Evolutionary conservation across 1,140 invertebrate species (phyloP), one percentile per base, ranked within the genome.

Genomic region (Glomeris maerens): DNA sequence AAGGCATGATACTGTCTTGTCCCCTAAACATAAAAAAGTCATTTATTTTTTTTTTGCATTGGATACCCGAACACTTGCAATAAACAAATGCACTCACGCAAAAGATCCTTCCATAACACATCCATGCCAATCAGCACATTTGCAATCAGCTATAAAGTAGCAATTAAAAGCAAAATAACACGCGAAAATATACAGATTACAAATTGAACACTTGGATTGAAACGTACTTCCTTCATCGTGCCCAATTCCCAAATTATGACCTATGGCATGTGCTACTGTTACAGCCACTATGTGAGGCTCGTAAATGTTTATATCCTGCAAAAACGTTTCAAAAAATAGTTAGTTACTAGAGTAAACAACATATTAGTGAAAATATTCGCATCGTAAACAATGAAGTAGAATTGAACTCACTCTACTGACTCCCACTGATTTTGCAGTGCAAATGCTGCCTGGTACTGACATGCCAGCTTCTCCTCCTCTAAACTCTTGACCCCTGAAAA

Each of bases 251-350:
- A 97, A 82, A 66, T 93, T 95, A 61, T 97, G 92, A 17, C 91
- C 90, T 58, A 94, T 88, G 88, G 94, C 93, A 64, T 96, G 91
- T 10, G 89, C 85, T 79, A 95, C 82, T 14, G 88, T 90, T 7
- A 85, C 86, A 1, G 89, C 91, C 17, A 92, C 72, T 14, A 95
- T 77, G 70, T 95, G 90, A 1, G 88, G 89, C 64, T 95, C 88
- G 66, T 94, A 92, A 1, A 84, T 79, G 66, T 89, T 90, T 28
- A 87, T 77, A 69, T 92, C 89, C 57, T 68, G 54, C 22, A 56
- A 57, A 55, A 53, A 23, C 47, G n/a, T n/a, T n/a, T n/a, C 41
- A 21, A n/a, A n/a, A n/a, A n/a, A n/a, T n/a, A n/a, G n/a, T n/a
- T n/a, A n/a, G n/a, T n/a, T n/a, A n/a, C n/a, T n/a, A n/a, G n/a